A percentile compares a stretch with the other conserved stretches of the same genome.
Evolutionary conservation across 2,797 vertebrate genomes (phyloP).

Genomic region (Alauda arvensis): DNA sequence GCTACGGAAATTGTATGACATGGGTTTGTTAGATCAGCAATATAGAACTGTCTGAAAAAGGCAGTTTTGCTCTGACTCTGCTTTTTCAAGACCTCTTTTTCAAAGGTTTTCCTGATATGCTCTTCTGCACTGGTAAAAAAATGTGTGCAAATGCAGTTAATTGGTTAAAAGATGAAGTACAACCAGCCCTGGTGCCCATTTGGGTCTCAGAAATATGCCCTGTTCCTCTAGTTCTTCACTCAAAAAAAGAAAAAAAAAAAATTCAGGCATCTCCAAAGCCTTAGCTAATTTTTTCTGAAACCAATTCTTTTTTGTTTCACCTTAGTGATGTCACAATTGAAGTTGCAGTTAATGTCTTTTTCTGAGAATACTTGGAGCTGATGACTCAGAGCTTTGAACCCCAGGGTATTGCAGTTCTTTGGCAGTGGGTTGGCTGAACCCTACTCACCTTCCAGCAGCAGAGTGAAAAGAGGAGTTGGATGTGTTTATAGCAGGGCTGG

Average conservation of each 20-base stretch:
- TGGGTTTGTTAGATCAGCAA: background rate
- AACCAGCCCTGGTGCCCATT: background rate
- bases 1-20: background rate
- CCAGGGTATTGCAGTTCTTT: background rate
- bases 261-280: background rate
- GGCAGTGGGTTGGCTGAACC: background rate
- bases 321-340: background rate
- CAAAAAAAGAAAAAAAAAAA: background rate
- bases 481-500: background rate
- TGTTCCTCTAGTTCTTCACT: background rate
- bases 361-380: background rate
- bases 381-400: background rate
- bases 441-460: background rate
- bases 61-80: background rate
- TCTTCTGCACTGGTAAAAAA: background rate
- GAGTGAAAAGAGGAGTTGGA: background rate
- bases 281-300: background rate
- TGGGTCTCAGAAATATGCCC: background rate
- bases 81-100: background rate
- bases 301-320: background rate
- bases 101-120: background rate
- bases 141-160: background rate
- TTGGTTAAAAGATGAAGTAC: background rate
- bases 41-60: background rate
- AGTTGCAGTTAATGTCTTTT: background rate